These are phyloP conservation scores for Philaenus spumarius DNA, from an alignment of 1,140 invertebrate species.

Conservation along the genomic window DNA sequence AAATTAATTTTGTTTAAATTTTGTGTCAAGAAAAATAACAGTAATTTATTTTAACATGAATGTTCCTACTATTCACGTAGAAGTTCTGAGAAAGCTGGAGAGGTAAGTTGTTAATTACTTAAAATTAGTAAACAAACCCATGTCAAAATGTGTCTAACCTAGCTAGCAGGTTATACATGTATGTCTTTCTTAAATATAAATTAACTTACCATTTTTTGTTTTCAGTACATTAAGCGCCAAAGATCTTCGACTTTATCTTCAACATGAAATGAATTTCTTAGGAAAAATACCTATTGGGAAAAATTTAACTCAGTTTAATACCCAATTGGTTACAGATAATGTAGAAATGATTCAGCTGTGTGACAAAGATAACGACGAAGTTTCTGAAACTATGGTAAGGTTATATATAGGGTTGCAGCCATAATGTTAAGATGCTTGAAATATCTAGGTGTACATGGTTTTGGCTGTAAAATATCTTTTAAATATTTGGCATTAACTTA, in stretches of 20 bases:
- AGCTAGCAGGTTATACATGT: neutral
- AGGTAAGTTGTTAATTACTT: conserved; percentile 10
- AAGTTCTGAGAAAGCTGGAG: conserved; percentile 12
- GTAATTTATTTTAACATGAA: conserved; percentile 4
- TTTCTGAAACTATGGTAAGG: neutral
- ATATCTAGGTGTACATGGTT: neutral
- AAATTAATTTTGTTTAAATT: too few species aligned
- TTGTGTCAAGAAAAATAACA: neutral
- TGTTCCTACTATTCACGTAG: conserved; percentile 18
- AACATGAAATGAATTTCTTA: neutral
- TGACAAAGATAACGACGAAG: neutral
- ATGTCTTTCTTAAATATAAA: neutral
- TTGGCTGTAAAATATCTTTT: too few species aligned
- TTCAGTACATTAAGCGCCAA: neutral
- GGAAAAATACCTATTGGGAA: neutral
- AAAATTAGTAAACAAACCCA: neutral
- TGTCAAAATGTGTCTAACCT: neutral
- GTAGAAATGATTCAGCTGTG: conserved; percentile 8
- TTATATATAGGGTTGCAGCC: neutral
- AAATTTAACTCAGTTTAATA: neutral
- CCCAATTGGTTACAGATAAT: conserved; percentile 2
- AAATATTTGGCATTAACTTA: too few species aligned
- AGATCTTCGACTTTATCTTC: neutral
- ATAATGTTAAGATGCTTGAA: neutral
- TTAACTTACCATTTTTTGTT: neutral